Percentiles rank a stretch among this genome's conserved stretches.
Evolutionary conservation across 2,888 invertebrate species (phyloP).

Genomic region (Julus scanicus): DNA sequence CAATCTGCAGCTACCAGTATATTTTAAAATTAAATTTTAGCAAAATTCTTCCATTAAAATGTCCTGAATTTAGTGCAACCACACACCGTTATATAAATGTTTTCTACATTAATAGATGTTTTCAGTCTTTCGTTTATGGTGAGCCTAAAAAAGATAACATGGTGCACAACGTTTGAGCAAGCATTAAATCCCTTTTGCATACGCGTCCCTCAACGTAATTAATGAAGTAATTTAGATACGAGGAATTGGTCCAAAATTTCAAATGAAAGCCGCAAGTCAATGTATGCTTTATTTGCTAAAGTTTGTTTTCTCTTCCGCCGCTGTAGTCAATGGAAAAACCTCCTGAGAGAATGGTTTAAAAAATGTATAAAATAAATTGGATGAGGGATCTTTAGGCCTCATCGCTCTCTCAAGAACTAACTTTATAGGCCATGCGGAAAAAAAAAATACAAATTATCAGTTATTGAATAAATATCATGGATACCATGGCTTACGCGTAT

Average conservation of each 20-base stretch:
- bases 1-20: too few relatives aligned
- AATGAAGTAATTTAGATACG: constrained; percentile 50
- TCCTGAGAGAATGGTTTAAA: constrained; percentile 39
- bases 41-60: not conserved
- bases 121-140: not conserved
- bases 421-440: constrained; percentile 42
- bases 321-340: constrained; percentile 47
- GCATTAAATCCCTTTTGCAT: constrained; percentile 43
- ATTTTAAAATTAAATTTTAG: not conserved
- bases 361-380: constrained; percentile 44
- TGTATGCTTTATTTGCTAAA: constrained; percentile 46
- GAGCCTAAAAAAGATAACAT: not conserved
- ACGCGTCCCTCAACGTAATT: constrained; percentile 44
- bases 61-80: not conserved
- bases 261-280: constrained; percentile 51
- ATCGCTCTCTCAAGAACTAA: constrained; percentile 26
- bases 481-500: not conserved
- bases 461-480: constrained; percentile 47
- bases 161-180: not conserved
- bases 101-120: not conserved
- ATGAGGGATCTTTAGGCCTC: constrained; percentile 34
- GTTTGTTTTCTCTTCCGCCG: constrained; percentile 49
- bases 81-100: not conserved
- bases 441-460: constrained; percentile 44
- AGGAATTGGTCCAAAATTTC: constrained; percentile 41